These are phyloP conservation scores for Monoplex corrugatus DNA, from an alignment of 2,888 invertebrate species.

Conservation along the genomic window DNA sequence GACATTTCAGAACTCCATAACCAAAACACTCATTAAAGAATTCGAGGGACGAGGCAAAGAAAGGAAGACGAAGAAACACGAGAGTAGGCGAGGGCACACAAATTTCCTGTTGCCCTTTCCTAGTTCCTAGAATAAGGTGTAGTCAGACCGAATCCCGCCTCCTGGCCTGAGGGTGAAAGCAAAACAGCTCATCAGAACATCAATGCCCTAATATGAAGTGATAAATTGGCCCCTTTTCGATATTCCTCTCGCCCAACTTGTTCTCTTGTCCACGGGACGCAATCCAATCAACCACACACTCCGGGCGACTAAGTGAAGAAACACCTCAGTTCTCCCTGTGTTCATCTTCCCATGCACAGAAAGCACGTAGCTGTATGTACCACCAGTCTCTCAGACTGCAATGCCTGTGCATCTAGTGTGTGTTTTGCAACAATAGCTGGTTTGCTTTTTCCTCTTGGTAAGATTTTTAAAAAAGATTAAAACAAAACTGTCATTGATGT, in stretches of 20 bases:
- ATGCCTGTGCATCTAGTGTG: slow-evolving; percentile 35
- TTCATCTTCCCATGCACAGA: too few species aligned
- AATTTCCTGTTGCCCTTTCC: too few species aligned
- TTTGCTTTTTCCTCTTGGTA: not conserved
- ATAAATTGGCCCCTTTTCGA: slow-evolving; percentile 1
- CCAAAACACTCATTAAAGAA: too few species aligned
- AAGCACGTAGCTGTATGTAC: not conserved
- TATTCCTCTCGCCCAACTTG: not conserved
- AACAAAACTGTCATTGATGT: not conserved
- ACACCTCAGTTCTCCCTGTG: not conserved
- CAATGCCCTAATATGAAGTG: slow-evolving; percentile 8
- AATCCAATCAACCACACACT: slow-evolving; percentile 27
- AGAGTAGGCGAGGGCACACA: too few species aligned
- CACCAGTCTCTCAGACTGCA: slow-evolving; percentile 43
- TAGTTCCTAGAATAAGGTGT: too few species aligned
- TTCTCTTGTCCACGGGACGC: not conserved
- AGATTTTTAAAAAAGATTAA: not conserved
- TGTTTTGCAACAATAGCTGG: slow-evolving; percentile 43
- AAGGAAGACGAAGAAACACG: too few species aligned
- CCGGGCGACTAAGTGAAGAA: not conserved
- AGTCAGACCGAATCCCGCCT: too few species aligned
- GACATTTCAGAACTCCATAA: too few species aligned
- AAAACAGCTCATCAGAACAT: not conserved
- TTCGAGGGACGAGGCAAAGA: too few species aligned
- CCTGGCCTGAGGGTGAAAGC: too few species aligned